These are phyloP conservation scores for Coptotermes formosanus DNA, from an alignment of 1,140 invertebrate species.

Conservation along the genomic window DNA sequence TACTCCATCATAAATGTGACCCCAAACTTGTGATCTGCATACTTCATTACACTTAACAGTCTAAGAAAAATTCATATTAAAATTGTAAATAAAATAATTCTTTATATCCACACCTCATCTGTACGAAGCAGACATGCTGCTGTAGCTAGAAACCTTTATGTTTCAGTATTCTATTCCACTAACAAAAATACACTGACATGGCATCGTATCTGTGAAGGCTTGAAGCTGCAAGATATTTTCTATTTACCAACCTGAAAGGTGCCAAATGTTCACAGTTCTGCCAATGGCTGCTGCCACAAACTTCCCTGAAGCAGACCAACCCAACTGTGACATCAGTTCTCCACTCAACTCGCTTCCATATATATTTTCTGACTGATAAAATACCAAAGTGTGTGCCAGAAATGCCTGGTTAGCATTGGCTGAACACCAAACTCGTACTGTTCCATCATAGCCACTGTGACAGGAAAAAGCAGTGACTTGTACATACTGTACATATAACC, in stretches of 20 bases:
- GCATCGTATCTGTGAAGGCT: too few species aligned
- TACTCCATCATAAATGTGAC: too few species aligned
- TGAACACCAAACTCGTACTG: constrained; percentile 60
- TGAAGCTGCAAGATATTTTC: not conserved
- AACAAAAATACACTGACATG: too few species aligned
- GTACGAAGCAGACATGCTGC: too few species aligned
- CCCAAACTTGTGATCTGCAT: too few species aligned
- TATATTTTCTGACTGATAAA: constrained; percentile 53
- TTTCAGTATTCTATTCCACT: too few species aligned
- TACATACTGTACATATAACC: too few species aligned
- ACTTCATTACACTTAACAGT: too few species aligned
- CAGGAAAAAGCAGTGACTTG: constrained; percentile 21
- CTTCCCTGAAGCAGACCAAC: constrained; percentile 56
- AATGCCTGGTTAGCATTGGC: constrained; percentile 46
- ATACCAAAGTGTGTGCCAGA: constrained; percentile 60
- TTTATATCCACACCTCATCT: too few species aligned
- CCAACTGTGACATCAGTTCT: constrained; percentile 52
- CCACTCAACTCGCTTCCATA: constrained; percentile 55
- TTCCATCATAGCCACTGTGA: constrained; percentile 62
- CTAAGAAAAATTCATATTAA: too few species aligned
- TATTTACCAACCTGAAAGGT: constrained; percentile 46
- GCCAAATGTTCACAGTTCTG: constrained; percentile 60
- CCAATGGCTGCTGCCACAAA: constrained; percentile 59
- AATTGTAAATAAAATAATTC: too few species aligned
- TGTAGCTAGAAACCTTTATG: too few species aligned